Base-by-base conservation (phyloP, 2,797 vertebrate species). In the Anguilla megastoma region DNA sequence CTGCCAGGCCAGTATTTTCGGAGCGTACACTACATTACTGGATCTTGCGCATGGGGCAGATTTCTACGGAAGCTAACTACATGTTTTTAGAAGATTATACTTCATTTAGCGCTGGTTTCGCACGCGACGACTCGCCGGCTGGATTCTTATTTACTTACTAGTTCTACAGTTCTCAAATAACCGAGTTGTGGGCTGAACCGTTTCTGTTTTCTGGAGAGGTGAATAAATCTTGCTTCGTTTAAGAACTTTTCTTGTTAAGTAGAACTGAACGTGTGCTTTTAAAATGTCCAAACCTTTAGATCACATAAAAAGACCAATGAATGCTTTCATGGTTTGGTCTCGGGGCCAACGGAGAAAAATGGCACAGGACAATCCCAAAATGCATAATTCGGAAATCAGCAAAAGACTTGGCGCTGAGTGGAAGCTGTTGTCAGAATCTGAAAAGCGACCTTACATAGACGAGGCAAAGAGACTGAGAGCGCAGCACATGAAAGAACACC, bases 261-360 rank as follows among this genome's bases (percentile, higher is more conserved):
- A 85, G 93, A 93, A 94, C 92, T 94, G 93, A 93, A 93, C 90
- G 88, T 12, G 41, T 33, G 60, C 86, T 87, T 63, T 85, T 86
- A 90, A 92, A 91, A 99, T 99, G 98, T 99, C 98, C 93, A 99
- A 99, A 94, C 98, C 98, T 58, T 97, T 96, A 91, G 98, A 99
- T 95, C 98, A 99, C 93, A 97, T 98, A 95, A 98, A 98, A 94
- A 95, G 97, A 93, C 97, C 97, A 93, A 98, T 98, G 97, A 98
- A 98, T 91, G 97, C 97, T 90, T 98, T 98, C 96, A 98, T 98
- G 97, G 97, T 98, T 80, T 98, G 97, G 97, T 97, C 97, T 91
- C 96, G 97, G 88, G 97, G 97, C 89, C 97, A 98, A 90, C 93
- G 97, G 90, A 96, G 97, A 89, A 98, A 98, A 96, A 98, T 98